Conservation (phyloP, 2,888 invertebrate species). For the Polymixis lichenea region DNA sequence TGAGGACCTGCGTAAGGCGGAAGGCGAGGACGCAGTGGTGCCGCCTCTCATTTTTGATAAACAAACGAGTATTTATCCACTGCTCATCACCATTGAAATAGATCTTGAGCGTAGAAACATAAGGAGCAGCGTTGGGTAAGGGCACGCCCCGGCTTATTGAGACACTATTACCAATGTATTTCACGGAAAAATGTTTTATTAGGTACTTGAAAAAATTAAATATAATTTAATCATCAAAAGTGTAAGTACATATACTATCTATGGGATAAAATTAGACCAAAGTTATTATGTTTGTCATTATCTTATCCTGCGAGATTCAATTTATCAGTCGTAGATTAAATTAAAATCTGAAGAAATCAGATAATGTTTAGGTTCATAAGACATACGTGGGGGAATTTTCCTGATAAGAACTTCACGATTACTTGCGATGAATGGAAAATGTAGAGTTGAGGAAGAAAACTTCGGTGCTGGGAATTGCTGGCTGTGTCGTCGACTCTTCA, state of each 20-base stretch:
- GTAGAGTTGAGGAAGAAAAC: conserved; percentile 20
- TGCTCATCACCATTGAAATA: conserved; percentile 42
- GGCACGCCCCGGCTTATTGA: not conserved
- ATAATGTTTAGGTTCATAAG: conserved; percentile 24
- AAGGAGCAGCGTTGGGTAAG: not conserved
- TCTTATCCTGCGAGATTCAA: conserved; percentile 43
- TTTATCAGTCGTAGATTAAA: conserved; percentile 44
- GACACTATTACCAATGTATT: not conserved
- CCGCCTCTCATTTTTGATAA: too few relatives aligned
- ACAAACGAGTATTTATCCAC: too few relatives aligned
- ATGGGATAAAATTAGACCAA: conserved; percentile 48
- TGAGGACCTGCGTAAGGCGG: too few relatives aligned
- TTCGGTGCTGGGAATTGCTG: conserved; percentile 15
- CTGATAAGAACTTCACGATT: conserved; percentile 15
- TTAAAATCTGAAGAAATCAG: conserved; percentile 43
- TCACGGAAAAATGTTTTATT: conserved; percentile 16
- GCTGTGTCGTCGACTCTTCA: conserved; percentile 16
- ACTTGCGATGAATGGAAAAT: conserved; percentile 28
- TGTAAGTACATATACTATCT: conserved; percentile 46
- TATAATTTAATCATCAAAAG: conserved; percentile 27
- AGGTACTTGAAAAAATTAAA: conserved; percentile 16
- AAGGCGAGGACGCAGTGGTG: too few relatives aligned
- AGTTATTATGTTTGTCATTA: conserved; percentile 33
- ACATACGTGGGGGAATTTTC: conserved; percentile 37
- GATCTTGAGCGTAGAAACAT: conserved; percentile 48